Base-by-base conservation (phyloP, 2,888 invertebrate genomes). In the Trachelus troglodyta region DNA sequence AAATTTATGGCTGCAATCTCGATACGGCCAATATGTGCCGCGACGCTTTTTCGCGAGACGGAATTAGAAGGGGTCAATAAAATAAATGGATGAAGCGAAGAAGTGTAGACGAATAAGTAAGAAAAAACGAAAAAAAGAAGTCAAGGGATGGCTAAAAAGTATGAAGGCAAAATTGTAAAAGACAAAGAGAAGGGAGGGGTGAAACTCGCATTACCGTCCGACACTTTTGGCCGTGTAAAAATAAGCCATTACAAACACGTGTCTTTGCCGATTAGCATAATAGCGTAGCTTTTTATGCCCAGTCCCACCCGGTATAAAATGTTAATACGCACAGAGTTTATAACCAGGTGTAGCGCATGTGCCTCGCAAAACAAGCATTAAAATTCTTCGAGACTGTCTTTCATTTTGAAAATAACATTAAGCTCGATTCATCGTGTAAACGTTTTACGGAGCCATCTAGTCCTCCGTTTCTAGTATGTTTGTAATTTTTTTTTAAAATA, bases 261-360 rank as follows among this genome's bases (percentile, higher is more conserved):
- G 89, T 89, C 89, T 84, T 88, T 84, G 81, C 78, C 85, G 86
- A 88, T 89, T 89, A 89, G 88, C 89, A 89, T 89, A 89, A 89
- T 86, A 86, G 82, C 77, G 77, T 83, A 83, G 78, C 83, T 86
- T 85, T 87, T 86, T 83, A 56, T 56, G 56, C 23, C 56, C 9
- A 9, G 56, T 15, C 56, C 79, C 81, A 31, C 78, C 81, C 79
- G 82, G 75, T 82, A 84, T 84, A 87, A 86, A 87, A 87, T 86
- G 85, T 85, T 88, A 88, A 88, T 88, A 85, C 83, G 79, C 34
- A 31, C 69, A 69, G 75, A 69, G 35, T 73, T 76, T 56, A 34
- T 76, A 79, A 79, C 80, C 86, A 86, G 86, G 81, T 86, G 86
- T 78, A 75, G 77, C 75, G 83, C 83, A 85, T 81, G 81, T 81